Evolutionary conservation across 2,797 vertebrate species (phyloP), one percentile per base, ranked within the genome.

Genomic region (Oryzias dopingdopingensis): DNA sequence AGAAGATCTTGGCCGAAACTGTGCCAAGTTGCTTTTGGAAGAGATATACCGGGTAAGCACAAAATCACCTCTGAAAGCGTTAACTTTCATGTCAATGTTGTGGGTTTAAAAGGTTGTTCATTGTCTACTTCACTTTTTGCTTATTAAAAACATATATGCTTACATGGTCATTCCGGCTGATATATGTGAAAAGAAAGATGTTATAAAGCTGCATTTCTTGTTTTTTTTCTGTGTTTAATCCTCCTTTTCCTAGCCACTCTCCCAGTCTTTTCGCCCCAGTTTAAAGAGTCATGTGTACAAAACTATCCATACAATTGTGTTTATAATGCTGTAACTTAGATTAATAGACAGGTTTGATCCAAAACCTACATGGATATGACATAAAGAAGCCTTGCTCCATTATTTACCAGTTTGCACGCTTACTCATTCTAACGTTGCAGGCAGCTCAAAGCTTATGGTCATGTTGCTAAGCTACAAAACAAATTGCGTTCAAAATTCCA

Each of bases 11-110:
- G 97, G 96, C 16, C 91, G 73, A 77, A 91, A 91, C 43, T 99
- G 97, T 82, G 96, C 96, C 62, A 93, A 91, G 56, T 89, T 95
- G 52, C 93, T 99, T 24, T 90, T 99, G 17, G 96, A 97, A 76
- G 97, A 99, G 76, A 56, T 99, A 20, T 85, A 96, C 60, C 91
- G 97, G 89, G 97, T 99, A 90, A 77, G 94, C 68, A 17, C 15
- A 8, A 29, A 44, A 59, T 26, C 48, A 8, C 13, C 14, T 23
- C 40, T 6, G 4, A 26, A 10, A 26, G 29, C 29, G 2, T 32
- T 10, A 32, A 32, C 29, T 32, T 42, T 5, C 8, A 14, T 12
- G 12, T 45, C 1, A 15, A 18, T 40, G 37, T 13, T 23, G 49
- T 29, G 0, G 4, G 7, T 17, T 23, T 55, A 54, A 43, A 0